Evolutionary conservation across 2,113 vertebrate species (phyloP).

Genomic region (Callipepla californica): DNA sequence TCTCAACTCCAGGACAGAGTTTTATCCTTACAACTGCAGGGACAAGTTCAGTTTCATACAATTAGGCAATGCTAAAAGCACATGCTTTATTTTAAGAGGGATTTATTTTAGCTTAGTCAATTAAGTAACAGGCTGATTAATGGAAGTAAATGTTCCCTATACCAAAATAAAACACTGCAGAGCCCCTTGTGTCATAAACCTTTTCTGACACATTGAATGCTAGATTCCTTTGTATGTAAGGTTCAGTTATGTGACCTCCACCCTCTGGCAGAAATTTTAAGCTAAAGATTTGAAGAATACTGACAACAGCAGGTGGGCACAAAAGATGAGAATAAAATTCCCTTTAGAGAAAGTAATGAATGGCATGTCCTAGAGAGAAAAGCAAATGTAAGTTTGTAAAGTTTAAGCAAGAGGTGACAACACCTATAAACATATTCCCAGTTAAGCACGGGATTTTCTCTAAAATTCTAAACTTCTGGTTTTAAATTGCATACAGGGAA

Average conservation of each 20-base stretch:
- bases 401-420: not conserved
- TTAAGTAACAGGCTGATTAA: not conserved
- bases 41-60: not conserved
- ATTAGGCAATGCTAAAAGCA: not conserved
- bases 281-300: not conserved
- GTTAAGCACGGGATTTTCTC: not conserved
- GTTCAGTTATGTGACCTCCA: not conserved
- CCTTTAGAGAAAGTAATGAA: not conserved
- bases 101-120: slow-evolving; percentile 5
- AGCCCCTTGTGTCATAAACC: not conserved
- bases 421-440: not conserved
- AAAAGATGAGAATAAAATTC: not conserved
- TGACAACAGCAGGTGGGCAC: not conserved
- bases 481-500: not conserved
- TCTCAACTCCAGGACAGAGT: not conserved
- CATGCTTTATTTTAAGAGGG: not conserved
- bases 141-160: not conserved
- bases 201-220: not conserved
- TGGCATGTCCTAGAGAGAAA: rapidly evolving
- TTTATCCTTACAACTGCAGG: not conserved
- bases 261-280: not conserved
- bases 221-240: not conserved
- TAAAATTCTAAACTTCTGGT: not conserved
- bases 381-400: not conserved
- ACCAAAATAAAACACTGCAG: not conserved